phyloP scores from a whole-genome alignment of 2,888 invertebrate genomes.

The Hydrotaea diabolus region DNA sequence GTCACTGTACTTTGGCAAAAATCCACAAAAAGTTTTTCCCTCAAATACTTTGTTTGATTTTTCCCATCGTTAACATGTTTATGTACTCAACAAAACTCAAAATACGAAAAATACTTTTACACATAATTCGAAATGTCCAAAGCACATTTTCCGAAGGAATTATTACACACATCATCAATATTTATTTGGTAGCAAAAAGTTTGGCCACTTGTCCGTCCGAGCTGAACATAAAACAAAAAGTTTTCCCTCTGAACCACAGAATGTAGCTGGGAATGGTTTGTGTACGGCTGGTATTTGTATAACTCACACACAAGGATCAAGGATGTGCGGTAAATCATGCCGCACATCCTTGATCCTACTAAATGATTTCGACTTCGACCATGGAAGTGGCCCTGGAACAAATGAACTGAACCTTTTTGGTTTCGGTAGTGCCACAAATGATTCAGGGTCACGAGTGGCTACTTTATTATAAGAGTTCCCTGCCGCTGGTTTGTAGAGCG shows the following conservation, averaged over 20 bases:
- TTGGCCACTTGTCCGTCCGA: not conserved
- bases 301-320: not conserved
- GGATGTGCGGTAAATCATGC: slow-evolving; percentile 2
- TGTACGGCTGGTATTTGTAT: not conserved
- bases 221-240: slow-evolving; percentile 18
- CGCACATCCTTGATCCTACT: not conserved
- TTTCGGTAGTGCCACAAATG: not conserved
- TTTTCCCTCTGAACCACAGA: slow-evolving; percentile 23
- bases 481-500: no score
- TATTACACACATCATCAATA: slow-evolving; percentile 34
- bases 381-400: not conserved
- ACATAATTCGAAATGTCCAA: not conserved
- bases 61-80: not conserved
- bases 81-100: not conserved
- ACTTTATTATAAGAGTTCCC: not conserved
- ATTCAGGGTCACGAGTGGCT: not conserved
- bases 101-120: not conserved
- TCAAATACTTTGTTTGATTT: not conserved
- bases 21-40: no score
- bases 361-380: not conserved
- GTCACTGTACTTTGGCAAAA: no score
- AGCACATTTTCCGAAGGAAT: not conserved
- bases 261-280: slow-evolving; percentile 16
- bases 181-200: slow-evolving; percentile 31
- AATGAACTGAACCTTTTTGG: not conserved